Base-by-base conservation (phyloP, 2,113 vertebrate species). In the Myanophis thanlyinensis region DNA sequence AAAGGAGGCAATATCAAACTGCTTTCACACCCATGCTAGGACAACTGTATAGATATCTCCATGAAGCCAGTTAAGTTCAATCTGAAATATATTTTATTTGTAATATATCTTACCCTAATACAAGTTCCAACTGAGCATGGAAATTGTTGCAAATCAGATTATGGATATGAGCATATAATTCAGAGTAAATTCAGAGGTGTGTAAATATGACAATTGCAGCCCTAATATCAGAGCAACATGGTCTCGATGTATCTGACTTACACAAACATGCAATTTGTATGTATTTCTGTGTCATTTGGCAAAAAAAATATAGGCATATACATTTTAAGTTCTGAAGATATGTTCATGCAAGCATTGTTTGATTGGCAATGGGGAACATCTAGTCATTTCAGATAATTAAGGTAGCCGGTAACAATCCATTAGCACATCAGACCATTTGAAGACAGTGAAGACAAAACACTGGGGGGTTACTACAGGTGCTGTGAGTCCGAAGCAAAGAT, bases 311-410 rank as follows among this genome's bases (percentile, higher is more conserved):
- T 5, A 51, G 30, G 22, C n/a, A 51, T n/a, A 67, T 67, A 67
- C n/a, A 67, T 67, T n/a, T 67, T 35, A 23, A 35, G 22, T 12
- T 49, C 4, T 30, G 47, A 67, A 49, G 35, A 40, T 88, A 30
- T 13, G 30, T 73, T 92, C 35, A 92, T 62, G 35, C 59, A 73
- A 46, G 40, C 25, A 22, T 53, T 46, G 35, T 25, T 88, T 88
- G 59, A 92, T 92, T 88, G 59, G 86, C 86, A 92, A 22, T 88
- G 23, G 48, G 56, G 85, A 88, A 52, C n/a, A 88, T 52, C 23
- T 88, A 73, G 49, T 88, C 49, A 88, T 92, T 88, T 92, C 49
- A 47, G 18, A 84, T 92, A 92, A 88, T 92, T 80, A 80, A 80
- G 35, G 49, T 80, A 73, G 86, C 48, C 52, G 22, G 86, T 88